phyloP scores from a whole-genome alignment of 2,888 invertebrate genomes.

The Apodemia duryi region DNA sequence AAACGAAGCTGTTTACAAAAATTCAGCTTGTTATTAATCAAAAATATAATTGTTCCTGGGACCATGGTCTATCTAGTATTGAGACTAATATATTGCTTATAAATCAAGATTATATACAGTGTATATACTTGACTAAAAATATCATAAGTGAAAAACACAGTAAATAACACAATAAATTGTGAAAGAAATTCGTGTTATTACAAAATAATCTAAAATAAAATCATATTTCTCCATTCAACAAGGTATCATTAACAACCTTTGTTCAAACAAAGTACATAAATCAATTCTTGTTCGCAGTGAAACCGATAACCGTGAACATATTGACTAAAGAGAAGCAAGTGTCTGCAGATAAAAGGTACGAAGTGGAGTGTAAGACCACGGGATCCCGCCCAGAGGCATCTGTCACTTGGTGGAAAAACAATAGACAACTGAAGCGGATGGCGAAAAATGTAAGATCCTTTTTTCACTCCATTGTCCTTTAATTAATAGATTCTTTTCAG shows the following conservation, averaged over 20 bases:
- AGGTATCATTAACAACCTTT: background rate
- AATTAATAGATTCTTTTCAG: constrained; percentile 60
- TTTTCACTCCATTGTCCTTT: constrained; percentile 48
- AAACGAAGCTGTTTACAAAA: too few species aligned
- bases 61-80: too few species aligned
- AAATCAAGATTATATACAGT: too few species aligned
- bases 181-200: too few species aligned
- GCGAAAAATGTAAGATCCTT: constrained; percentile 85
- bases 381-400: constrained; percentile 92
- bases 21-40: too few species aligned
- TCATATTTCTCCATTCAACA: background rate
- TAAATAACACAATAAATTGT: too few species aligned
- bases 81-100: too few species aligned
- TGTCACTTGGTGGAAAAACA: constrained; percentile 95
- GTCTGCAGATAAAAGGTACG: constrained; percentile 91
- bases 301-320: constrained; percentile 90
- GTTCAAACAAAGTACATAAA: constrained; percentile 19
- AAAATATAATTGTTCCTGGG: too few species aligned
- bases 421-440: constrained; percentile 87
- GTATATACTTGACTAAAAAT: too few species aligned
- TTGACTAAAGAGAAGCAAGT: constrained; percentile 90
- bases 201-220: too few species aligned
- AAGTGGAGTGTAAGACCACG: constrained; percentile 91
- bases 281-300: constrained; percentile 81
- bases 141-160: too few species aligned